Evolutionary conservation across 2,113 vertebrate species (phyloP), one percentile per base, ranked within the genome.

Genomic region (Dunckerocampus dactyliophorus): DNA sequence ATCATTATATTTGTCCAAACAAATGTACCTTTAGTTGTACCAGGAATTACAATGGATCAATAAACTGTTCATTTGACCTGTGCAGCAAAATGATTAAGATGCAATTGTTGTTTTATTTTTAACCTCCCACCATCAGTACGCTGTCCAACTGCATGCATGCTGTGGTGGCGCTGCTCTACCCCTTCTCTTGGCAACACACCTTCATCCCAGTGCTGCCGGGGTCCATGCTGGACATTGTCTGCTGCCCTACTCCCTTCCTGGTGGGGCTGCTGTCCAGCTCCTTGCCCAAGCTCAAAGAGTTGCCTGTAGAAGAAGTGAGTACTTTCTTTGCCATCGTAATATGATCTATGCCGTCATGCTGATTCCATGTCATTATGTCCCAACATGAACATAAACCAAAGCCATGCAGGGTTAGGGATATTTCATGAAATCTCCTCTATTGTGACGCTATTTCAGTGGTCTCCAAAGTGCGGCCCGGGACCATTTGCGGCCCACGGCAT

Each of bases 151-250:
- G 96, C 76, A 94, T 95, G n/a, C 96, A 95, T 0, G 96, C 97
- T 0, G 93, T 98, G 77, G 97, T 98, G 75, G 97, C 96, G 51
- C 87, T 99, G 86, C 94, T 99, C 49, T 99, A 99, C 87, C 97
- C 97, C 3, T 99, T 99, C 91, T 99, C 97, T 81, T 99, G 97
- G 97, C 97, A 99, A 79, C 96, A 99, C 82, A 99, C 97, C 80
- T 99, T 98, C 91, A 99, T 99, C 81, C 97, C 97, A 0, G 97
- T 99, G 19, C 92, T 99, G 42, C 97, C 97, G 0, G 92, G 94
- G 8, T 94, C 96, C 81, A 98, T 99, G 95, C 91, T 98, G 71
- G 97, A 99, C 85, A 98, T 98, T 0, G 96, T 99, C 74, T 99
- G 97, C 89, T 98, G 95, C 77, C 97, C 97, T 45, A 98, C 97